Conservation (phyloP, 2,113 vertebrate genomes). For the Progne subis region DNA sequence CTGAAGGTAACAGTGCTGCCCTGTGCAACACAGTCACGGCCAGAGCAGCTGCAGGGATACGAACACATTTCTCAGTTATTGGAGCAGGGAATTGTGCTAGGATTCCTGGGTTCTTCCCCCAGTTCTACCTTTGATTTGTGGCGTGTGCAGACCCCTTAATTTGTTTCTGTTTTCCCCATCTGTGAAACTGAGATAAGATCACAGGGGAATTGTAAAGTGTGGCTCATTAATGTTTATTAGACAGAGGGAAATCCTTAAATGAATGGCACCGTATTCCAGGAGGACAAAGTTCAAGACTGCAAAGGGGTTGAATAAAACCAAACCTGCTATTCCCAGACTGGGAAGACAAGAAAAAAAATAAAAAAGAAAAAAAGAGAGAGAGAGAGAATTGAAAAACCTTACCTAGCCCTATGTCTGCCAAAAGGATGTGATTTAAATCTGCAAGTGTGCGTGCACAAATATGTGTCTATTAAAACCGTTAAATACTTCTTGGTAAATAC, state of each 20-base stretch:
- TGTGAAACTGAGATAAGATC: slow-evolving; percentile 47
- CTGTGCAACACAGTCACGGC: not conserved
- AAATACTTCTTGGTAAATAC: not conserved
- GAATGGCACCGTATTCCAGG: slow-evolving; percentile 17
- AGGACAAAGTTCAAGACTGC: slow-evolving; percentile 51
- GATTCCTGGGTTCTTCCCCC: not conserved
- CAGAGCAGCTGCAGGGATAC: not conserved
- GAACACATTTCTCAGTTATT: not conserved
- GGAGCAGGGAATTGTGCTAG: not conserved
- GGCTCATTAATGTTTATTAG: slow-evolving; percentile 57
- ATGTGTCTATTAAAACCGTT: not conserved
- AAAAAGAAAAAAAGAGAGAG: too few species aligned
- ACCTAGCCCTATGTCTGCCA: not conserved
- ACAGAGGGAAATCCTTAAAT: slow-evolving; percentile 36
- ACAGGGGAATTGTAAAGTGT: not conserved
- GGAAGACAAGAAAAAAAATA: not conserved
- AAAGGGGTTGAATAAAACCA: slow-evolving; percentile 38
- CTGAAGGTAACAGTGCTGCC: not conserved
- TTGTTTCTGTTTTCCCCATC: slow-evolving; percentile 43
- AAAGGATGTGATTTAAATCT: not conserved
- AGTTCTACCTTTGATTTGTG: slow-evolving; percentile 48
- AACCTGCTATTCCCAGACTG: slow-evolving; percentile 1
- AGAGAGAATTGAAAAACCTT: slow-evolving; percentile 4
- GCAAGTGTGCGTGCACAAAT: not conserved
- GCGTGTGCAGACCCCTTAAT: slow-evolving; percentile 28